Conservation (phyloP, 2,797 vertebrate species). For the Clarias pachynema region DNA sequence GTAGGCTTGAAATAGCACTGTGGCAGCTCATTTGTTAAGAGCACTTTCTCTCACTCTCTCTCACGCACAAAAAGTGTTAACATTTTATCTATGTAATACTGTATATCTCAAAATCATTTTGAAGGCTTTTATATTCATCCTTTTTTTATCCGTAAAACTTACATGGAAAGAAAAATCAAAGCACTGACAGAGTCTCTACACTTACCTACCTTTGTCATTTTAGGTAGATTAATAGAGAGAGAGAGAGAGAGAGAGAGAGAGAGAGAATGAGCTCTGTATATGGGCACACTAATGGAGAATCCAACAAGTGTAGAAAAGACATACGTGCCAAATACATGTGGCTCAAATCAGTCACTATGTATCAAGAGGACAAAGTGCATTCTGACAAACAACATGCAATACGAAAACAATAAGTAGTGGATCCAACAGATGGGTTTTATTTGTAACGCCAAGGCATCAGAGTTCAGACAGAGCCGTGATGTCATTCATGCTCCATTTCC, state of each 20-base stretch:
- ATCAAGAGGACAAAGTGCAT: slow-evolving; percentile 18
- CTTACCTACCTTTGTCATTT: not conserved
- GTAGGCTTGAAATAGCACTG: slow-evolving; percentile 43
- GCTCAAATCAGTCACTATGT: slow-evolving; percentile 30
- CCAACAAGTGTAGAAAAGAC: not conserved
- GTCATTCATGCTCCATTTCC: slow-evolving; percentile 73
- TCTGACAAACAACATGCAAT: slow-evolving; percentile 30
- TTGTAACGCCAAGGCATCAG: slow-evolving; percentile 58
- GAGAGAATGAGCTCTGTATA: not conserved
- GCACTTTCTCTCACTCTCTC: not conserved
- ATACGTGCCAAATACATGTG: slow-evolving; percentile 16
- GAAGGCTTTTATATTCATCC: not conserved
- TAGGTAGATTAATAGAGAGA: not conserved
- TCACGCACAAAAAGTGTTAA: not conserved
- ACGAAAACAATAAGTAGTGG: slow-evolving; percentile 28
- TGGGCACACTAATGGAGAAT: not conserved
- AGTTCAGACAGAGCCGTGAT: slow-evolving; percentile 68
- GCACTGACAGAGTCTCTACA: not conserved
- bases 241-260: no score
- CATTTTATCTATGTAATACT: not conserved
- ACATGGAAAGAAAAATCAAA: no score
- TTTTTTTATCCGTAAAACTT: not conserved
- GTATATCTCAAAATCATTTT: not conserved
- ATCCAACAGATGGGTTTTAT: slow-evolving; percentile 59
- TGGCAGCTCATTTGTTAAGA: slow-evolving; percentile 35